Evolutionary conservation across 2,113 vertebrate genomes (phyloP).

Genomic region (Nipponia nippon): DNA sequence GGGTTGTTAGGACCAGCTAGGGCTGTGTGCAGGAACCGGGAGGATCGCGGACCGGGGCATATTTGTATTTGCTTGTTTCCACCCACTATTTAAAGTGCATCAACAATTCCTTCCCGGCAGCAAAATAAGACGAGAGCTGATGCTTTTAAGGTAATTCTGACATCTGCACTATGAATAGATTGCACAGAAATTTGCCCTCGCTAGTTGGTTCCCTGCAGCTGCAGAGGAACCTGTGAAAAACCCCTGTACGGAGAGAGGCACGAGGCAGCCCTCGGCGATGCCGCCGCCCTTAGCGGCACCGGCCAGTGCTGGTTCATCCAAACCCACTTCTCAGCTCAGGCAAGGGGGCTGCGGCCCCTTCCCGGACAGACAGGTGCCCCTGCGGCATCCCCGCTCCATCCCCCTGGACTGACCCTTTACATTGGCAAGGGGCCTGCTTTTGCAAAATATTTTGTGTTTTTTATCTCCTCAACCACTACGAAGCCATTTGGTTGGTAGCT

Average conservation of each 20-base stretch:
- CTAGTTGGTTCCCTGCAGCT: neutral
- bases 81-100: slow-evolving; percentile 3
- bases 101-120: slow-evolving; percentile 32
- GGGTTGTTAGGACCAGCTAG: neutral
- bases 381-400: accelerated
- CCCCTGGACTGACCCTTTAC: accelerated
- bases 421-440: neutral
- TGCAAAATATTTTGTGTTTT: neutral
- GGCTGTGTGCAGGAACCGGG: neutral
- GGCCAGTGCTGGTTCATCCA: neutral
- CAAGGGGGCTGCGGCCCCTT: neutral
- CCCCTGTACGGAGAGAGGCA: accelerated
- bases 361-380: neutral
- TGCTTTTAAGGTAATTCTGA: slow-evolving; percentile 39
- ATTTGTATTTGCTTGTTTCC: neutral
- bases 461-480: neutral
- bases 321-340: neutral
- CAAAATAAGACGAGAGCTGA: slow-evolving; percentile 6
- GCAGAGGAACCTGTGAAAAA: neutral
- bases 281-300: neutral
- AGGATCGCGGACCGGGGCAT: neutral
- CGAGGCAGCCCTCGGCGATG: neutral
- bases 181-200: neutral
- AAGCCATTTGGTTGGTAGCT: neutral
- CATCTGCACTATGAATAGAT: slow-evolving; percentile 1